Evolutionary conservation across 2,797 vertebrate species (phyloP).

Genomic region (Pseudomugil gertrudae): DNA sequence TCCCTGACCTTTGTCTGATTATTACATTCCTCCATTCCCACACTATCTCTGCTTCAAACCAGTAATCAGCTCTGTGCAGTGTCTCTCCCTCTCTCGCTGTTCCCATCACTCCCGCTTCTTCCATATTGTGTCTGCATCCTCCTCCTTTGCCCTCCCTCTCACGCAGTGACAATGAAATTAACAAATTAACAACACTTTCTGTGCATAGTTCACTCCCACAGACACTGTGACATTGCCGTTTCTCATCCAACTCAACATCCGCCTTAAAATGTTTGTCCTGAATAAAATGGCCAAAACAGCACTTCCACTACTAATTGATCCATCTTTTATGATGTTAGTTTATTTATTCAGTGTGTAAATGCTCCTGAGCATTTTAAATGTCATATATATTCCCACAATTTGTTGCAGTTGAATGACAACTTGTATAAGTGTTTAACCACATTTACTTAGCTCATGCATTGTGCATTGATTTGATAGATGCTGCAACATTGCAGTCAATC

Average conservation of each 20-base stretch:
- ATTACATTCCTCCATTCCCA: slow-evolving; percentile 31
- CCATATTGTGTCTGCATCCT: slow-evolving; percentile 36
- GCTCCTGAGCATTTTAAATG: slow-evolving; percentile 18
- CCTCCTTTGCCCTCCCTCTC: slow-evolving; percentile 41
- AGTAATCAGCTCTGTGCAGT: slow-evolving; percentile 58
- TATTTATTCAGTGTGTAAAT: slow-evolving; percentile 34
- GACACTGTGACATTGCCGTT: slow-evolving; percentile 10
- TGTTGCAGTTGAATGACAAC: slow-evolving; percentile 31
- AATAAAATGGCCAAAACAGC: slow-evolving; percentile 10
- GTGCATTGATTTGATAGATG: slow-evolving; percentile 29
- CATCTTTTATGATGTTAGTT: slow-evolving; percentile 49
- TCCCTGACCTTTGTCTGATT: slow-evolving; percentile 63
- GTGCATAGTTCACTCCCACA: slow-evolving; percentile 30
- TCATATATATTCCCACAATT: slow-evolving; percentile 5
- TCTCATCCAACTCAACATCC: slow-evolving; percentile 28
- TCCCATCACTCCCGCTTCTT: slow-evolving; percentile 41
- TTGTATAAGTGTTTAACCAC: slow-evolving; percentile 36
- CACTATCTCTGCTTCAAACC: slow-evolving; percentile 57
- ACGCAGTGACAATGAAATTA: slow-evolving; percentile 55
- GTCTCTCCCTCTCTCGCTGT: slow-evolving; percentile 30
- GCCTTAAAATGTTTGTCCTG: slow-evolving; percentile 11
- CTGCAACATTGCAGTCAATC: slow-evolving; percentile 12
- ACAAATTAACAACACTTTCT: slow-evolving; percentile 59
- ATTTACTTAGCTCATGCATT: slow-evolving; percentile 25
- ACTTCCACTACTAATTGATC: slow-evolving; percentile 48